Base-by-base conservation (phyloP, 2,888 invertebrate genomes). In the Stenotaenia linearis region DNA sequence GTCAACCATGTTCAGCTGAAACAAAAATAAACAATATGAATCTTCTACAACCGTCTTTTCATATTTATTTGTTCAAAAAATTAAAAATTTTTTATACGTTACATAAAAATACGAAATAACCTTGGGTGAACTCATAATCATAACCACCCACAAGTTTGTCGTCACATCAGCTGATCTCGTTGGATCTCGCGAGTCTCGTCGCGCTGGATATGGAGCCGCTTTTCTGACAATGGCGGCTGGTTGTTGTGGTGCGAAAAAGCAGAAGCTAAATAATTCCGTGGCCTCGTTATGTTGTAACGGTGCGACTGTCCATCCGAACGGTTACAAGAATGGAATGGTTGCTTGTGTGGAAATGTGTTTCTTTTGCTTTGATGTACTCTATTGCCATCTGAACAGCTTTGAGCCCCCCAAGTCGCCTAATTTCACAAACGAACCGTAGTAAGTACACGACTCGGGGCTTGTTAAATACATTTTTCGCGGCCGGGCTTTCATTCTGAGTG, bases 311-410 rank as follows among this genome's bases (percentile, higher is more conserved):
- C 85, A 85, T 82, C 85, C 85, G 40, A 85, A 84, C 45, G 76
- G 79, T 75, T 80, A 81, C 80, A 81, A 80, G 79, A 82, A 82
- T 81, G 83, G 83, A 80, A 83, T 82, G 82, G 92, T 96, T 83
- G 95, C 94, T 83, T 91, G 92, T 87, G 93, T 93, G 82, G 97
- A 98, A 87, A 99, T 99, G 98, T 97, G 97, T 87, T 95, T 94
- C 90, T 98, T 94, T 89, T 99, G 99, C 91, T 99, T 98, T 90
- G 98, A 99, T 89, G 97, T 98, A 84, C 91, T 99, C 83, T 94
- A 97, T 88, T 92, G 93, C 88, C 95, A 97, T 89, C 90, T 99
- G 85, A 93, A 97, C 88, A 94, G 93, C 87, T 90, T 94, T 87
- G 96, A 97, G 84, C 93, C 95, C 83, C 98, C 98, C 83, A 93